phyloP scores from a whole-genome alignment of 2,888 invertebrate genomes.

The Alviniconcha strummeri region DNA sequence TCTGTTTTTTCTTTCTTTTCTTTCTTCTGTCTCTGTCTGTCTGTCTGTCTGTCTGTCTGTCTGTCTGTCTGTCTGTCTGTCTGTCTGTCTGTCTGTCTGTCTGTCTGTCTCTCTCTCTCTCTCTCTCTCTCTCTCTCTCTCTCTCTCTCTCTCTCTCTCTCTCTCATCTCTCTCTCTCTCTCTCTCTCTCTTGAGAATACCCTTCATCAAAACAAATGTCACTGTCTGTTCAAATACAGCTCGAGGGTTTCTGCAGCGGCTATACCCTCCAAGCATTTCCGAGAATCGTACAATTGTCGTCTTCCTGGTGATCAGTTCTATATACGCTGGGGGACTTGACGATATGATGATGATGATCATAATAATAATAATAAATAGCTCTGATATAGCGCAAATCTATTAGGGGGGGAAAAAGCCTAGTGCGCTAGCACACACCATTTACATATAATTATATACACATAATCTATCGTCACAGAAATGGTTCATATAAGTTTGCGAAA shows the following conservation, averaged over 20 bases:
- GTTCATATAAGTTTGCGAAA: no score
- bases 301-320: background rate
- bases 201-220: no score
- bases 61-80: background rate
- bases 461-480: no score
- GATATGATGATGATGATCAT: no score
- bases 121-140: background rate
- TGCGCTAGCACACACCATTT: no score
- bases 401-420: no score
- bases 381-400: no score
- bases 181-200: background rate
- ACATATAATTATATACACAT: no score
- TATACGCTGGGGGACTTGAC: no score
- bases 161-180: background rate
- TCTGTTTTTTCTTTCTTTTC: background rate
- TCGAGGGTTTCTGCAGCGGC: background rate
- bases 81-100: background rate
- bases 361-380: no score
- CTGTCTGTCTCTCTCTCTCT: background rate
- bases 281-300: background rate
- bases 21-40: slow-evolving; percentile 8
- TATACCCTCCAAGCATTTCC: background rate
- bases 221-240: background rate
- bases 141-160: background rate
- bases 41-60: background rate